These are phyloP conservation scores for Drosophila leonis DNA, from an alignment of 2,888 invertebrate species.

Conservation along the genomic window DNA sequence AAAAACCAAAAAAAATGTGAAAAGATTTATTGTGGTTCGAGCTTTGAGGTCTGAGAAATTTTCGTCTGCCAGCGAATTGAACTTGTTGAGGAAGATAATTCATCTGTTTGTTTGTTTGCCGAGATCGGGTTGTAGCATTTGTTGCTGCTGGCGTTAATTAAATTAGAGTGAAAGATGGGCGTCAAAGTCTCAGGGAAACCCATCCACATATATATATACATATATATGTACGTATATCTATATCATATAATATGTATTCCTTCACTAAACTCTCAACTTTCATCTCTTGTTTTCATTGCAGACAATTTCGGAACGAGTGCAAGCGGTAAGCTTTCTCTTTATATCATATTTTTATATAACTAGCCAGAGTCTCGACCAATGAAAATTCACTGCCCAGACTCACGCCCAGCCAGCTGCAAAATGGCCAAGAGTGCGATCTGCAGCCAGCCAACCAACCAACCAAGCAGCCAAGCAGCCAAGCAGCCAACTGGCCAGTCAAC, in stretches of 20 bases:
- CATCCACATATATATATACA: neutral
- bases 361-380: conserved; percentile 34
- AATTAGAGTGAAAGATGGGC: conserved; percentile 57
- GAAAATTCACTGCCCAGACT: conserved; percentile 21
- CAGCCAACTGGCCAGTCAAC: conserved; percentile 6
- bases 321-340: conserved; percentile 78
- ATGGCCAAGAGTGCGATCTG: conserved; percentile 45
- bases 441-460: neutral
- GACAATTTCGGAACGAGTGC: conserved; percentile 84
- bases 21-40: conserved; percentile 66
- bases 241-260: conserved; percentile 10
- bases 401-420: conserved; percentile 54
- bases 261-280: conserved; percentile 40
- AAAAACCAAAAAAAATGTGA: conserved; percentile 28
- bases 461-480: conserved; percentile 3
- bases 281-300: conserved; percentile 61
- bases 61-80: conserved; percentile 37
- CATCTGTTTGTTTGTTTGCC: conserved; percentile 28
- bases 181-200: neutral
- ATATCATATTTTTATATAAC: conserved; percentile 18
- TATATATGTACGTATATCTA: neutral
- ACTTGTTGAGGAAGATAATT: conserved; percentile 65
- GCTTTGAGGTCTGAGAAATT: conserved; percentile 60
- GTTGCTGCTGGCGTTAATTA: conserved; percentile 49
- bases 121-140: conserved; percentile 23